Percentiles rank a stretch among this genome's conserved stretches.
Conservation (phyloP, 37 sponge, comb jelly and placozoan species). For the Ephydatia muelleri region DNA sequence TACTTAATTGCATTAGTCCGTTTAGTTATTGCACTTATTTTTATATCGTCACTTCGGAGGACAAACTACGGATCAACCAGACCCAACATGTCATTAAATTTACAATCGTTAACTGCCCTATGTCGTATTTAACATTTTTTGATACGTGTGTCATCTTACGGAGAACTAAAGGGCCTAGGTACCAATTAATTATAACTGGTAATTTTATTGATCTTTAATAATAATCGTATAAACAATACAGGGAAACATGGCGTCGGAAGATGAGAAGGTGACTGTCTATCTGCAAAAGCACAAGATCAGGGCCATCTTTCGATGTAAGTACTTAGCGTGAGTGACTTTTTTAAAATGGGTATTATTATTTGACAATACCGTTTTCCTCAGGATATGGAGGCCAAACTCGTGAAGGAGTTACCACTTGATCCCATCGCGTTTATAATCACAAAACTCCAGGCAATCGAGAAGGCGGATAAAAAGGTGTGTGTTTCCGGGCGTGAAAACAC, state of each 20-base stretch:
- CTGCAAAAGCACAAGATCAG: conserved; percentile 72
- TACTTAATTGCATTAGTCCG: no score
- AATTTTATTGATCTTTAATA: no score
- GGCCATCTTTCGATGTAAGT: conserved; percentile 71
- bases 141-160: no score
- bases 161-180: no score
- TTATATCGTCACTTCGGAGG: no score
- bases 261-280: conserved; percentile 54
- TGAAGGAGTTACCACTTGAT: conserved; percentile 60
- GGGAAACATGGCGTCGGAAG: background rate
- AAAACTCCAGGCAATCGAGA: conserved; percentile 46
- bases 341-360: background rate
- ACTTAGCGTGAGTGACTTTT: background rate
- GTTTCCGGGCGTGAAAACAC: background rate
- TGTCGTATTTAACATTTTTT: no score
- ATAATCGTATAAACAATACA: background rate
- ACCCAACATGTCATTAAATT: no score
- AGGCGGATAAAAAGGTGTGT: conserved; percentile 26
- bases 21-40: no score
- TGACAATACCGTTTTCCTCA: background rate
- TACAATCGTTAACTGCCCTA: no score
- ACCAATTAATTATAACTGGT: no score
- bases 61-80: no score
- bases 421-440: conserved; percentile 69
- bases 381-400: conserved; percentile 67